Evolutionary conservation across 2,113 vertebrate species (phyloP), one percentile per base, ranked within the genome.

Genomic region (Cyprinodon variegatus): DNA sequence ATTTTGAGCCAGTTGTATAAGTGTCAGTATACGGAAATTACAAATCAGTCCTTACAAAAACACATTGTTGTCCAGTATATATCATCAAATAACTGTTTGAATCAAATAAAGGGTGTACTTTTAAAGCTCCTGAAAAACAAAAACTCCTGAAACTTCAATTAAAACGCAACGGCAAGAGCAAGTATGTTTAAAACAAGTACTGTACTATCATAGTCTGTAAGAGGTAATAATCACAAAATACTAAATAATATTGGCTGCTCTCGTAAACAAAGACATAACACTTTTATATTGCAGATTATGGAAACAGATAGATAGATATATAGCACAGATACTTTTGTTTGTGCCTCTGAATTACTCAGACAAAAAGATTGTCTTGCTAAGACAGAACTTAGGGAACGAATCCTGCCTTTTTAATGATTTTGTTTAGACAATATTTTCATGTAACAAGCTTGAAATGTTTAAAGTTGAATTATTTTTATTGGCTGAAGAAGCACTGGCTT

Each of bases 1-100:
- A 62, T 60, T 39, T 76, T 60, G 36, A 62, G 1, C 22, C 22
- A 75, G 72, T 40, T 74, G 9, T 41, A 65, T 45, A 67, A 63
- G 66, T 71, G 45, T 48, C 40, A 63, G 60, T 37, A 15, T 60
- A 46, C 53, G 22, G 36, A 41, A 40, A 57, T 71, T 40, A 3
- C 0, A 15, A 13, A 14, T 10, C 12, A 1, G 50, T 57, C 50
- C 17, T 57, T 14, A 61, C 36, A 40, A 15, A 50, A 22, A 59
- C 12, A 57, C 17, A 57, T 20, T 9, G 45, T 65, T 65, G 71
- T n/a, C 72, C 61, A 4, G 4, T 45, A 29, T 29, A 40, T 20
- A 71, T 22, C 7, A 20, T 20, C 6, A 41, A 17, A 57, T 60
- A 46, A 48, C 29, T 70, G 40, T 12, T 65, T 17, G 38, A 68